Percentiles rank a stretch among this genome's conserved stretches.
Conservation (phyloP, 2,888 invertebrate genomes). For the Philopedon plagiatum region DNA sequence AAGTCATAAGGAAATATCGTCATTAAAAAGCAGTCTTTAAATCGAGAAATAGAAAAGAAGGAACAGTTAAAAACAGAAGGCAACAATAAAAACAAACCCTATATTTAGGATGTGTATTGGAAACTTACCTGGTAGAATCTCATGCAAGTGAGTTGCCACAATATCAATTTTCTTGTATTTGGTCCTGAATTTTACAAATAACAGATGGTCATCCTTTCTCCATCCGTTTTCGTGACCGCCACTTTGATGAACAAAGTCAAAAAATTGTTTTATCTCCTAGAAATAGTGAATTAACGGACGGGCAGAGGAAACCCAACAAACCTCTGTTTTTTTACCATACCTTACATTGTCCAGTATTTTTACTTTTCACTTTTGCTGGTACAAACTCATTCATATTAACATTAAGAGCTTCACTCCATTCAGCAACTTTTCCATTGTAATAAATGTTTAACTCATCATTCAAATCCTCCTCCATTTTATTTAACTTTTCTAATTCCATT, state of each 20-base stretch:
- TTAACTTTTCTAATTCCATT: slow-evolving; percentile 54
- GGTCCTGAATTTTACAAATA: slow-evolving; percentile 68
- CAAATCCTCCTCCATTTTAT: slow-evolving; percentile 57
- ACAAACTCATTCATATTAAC: slow-evolving; percentile 39
- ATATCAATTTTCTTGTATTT: slow-evolving; percentile 60
- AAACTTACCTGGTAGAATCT: slow-evolving; percentile 62
- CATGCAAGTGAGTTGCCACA: slow-evolving; percentile 58
- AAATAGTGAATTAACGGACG: slow-evolving; percentile 17
- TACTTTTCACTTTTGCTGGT: slow-evolving; percentile 43
- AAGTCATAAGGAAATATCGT: too few species aligned
- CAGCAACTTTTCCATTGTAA: slow-evolving; percentile 59
- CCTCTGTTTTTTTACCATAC: slow-evolving; percentile 41
- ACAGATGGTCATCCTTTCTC: slow-evolving; percentile 72
- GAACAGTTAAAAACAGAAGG: too few species aligned
- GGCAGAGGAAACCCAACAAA: neutral
- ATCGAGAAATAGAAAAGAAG: too few species aligned
- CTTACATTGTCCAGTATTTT: slow-evolving; percentile 52
- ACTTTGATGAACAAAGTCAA: slow-evolving; percentile 71
- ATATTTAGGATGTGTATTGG: too few species aligned
- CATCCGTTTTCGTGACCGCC: slow-evolving; percentile 73
- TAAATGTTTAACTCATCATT: slow-evolving; percentile 57
- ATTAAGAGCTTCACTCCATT: slow-evolving; percentile 60
- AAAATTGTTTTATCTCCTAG: slow-evolving; percentile 72
- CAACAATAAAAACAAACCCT: too few species aligned
- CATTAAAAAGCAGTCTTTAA: too few species aligned